Conservation (phyloP, 2,113 vertebrate species). For the Nicator chloris region DNA sequence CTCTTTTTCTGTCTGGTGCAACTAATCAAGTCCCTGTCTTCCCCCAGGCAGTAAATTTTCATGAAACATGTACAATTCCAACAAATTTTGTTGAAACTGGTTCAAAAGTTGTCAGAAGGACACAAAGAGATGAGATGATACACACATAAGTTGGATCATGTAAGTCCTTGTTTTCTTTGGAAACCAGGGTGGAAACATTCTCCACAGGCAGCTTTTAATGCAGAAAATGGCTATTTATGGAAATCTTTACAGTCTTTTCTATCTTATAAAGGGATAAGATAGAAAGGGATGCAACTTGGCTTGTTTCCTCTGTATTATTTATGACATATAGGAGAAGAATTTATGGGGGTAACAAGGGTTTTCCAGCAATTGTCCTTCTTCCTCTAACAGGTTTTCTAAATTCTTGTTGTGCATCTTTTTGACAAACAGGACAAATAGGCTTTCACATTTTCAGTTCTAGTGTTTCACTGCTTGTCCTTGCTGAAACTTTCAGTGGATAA, state of each 20-base stretch:
- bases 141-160: background rate
- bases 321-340: background rate
- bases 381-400: background rate
- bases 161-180: constrained; percentile 19
- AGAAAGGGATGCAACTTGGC: background rate
- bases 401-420: background rate
- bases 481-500: background rate
- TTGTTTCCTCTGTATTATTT: background rate
- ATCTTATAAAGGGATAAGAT: background rate
- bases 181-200: background rate
- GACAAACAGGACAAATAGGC: background rate
- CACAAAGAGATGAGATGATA: background rate
- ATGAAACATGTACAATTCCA: background rate
- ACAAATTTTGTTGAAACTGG: background rate
- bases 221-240: constrained; percentile 35
- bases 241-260: background rate
- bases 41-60: background rate
- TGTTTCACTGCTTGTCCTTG: background rate
- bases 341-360: background rate
- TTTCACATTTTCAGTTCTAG: background rate
- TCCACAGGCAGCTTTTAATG: background rate
- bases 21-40: background rate
- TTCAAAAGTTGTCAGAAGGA: constrained; percentile 20
- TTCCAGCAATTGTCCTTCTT: background rate
- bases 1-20: background rate